Evolutionary conservation across 2,888 invertebrate genomes (phyloP), one percentile per base, ranked within the genome.

Genomic region (Dasysyrphus tricinctus): DNA sequence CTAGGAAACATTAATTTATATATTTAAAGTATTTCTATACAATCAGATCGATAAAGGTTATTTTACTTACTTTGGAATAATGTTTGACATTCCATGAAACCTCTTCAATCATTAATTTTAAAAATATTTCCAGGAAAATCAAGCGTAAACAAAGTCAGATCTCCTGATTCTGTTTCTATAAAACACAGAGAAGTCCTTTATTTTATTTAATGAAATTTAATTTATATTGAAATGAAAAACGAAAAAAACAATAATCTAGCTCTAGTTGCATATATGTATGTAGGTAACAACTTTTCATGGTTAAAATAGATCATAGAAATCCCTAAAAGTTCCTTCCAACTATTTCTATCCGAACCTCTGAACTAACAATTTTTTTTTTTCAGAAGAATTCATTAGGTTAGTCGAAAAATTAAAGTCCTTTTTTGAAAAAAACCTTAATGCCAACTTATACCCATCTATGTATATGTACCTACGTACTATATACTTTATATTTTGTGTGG

Each of bases 361-460:
- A 80, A 76, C 84, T 80, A 80, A 63, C 14, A 16, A 14, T 16
- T 77, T 73, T 47, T 65, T 42, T 14, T 37, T 39, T 16, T 32
- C 14, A 9, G 11, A 3, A 44, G 19, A 63, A 69, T 76, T 80
- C 73, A 81, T 85, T 80, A 81, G 32, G 32, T 32, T 6, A 80
- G 80, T 76, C 76, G 80, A 84, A 77, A 81, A 85, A 77, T 67
- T 56, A 56, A 77, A 76, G 37, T 63, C 78, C 54, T 63, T 51
- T 70, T 51, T 44, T 16, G 19, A 67, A 73, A 74, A 49, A n/a
- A n/a, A n/a, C 14, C 61, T 16, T 44, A 70, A 75, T 24, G 24
- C 24, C 24, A 56, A 32, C 32, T 32, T 32, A 32, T 32, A 32
- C 32, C 5, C 32, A 32, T 5, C 3, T 32, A 32, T 32, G 5